Percentiles rank a stretch among this genome's conserved stretches.
These are phyloP conservation scores for Synergus gifuensis DNA, from an alignment of 2,888 invertebrate genomes.

Conservation along the genomic window DNA sequence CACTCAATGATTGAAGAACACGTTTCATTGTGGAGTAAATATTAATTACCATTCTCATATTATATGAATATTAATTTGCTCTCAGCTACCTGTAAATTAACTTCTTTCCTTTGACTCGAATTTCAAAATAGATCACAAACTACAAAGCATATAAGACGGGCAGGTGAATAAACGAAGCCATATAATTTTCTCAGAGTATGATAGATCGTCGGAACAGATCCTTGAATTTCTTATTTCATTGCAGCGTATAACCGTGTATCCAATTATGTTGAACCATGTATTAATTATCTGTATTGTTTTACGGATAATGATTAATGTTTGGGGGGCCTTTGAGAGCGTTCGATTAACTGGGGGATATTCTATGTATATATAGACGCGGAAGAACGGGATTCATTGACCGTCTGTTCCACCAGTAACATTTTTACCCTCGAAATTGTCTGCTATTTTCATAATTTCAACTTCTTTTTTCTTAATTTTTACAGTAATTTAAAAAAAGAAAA, in stretches of 20 bases:
- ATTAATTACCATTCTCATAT: not conserved
- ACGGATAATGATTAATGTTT: slow-evolving; percentile 72
- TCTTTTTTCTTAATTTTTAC: not conserved
- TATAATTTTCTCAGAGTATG: slow-evolving; percentile 53
- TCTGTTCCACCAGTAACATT: slow-evolving; percentile 43
- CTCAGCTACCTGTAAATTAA: slow-evolving; percentile 11
- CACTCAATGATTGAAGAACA: no score
- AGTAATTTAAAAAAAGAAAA: not conserved
- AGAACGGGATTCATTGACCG: slow-evolving; percentile 73
- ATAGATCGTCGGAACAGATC: slow-evolving; percentile 65
- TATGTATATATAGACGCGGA: slow-evolving; percentile 53
- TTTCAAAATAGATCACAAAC: slow-evolving; percentile 27
- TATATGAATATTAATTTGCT: not conserved
- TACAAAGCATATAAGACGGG: not conserved
- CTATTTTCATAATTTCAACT: slow-evolving; percentile 23
- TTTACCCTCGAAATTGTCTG: slow-evolving; percentile 8
- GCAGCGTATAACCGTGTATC: slow-evolving; percentile 58
- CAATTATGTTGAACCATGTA: slow-evolving; percentile 70
- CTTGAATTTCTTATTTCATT: slow-evolving; percentile 62
- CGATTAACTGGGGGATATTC: slow-evolving; percentile 82
- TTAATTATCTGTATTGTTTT: slow-evolving; percentile 71
- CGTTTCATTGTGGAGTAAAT: not conserved
- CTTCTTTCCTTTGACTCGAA: slow-evolving; percentile 15
- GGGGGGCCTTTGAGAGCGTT: slow-evolving; percentile 89
- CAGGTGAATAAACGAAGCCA: slow-evolving; percentile 27